A percentile compares a stretch with the other conserved stretches of the same genome.
Evolutionary conservation across 2,113 vertebrate species (phyloP).

Genomic region (Morone chrysops): DNA sequence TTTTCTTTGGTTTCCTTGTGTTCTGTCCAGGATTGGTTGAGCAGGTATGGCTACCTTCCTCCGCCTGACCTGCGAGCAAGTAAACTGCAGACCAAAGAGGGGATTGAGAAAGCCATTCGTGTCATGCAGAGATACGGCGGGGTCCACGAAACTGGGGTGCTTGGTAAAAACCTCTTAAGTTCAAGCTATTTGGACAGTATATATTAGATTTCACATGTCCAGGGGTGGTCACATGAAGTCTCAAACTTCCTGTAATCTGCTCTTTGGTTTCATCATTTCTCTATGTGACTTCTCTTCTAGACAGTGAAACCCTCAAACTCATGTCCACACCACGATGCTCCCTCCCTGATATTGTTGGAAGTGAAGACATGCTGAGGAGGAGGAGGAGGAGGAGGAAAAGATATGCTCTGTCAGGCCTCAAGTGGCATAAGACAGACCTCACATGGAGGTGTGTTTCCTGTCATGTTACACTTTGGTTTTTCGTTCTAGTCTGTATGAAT

Average conservation of each 20-base stretch:
- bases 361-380: conserved; percentile 82
- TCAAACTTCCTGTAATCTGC: conserved; percentile 4
- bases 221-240: background rate
- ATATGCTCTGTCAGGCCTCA: conserved; percentile 84
- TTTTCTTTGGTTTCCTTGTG: conserved; percentile 2
- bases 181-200: background rate
- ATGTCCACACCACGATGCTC: conserved; percentile 91
- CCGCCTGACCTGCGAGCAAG: conserved; percentile 85
- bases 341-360: conserved; percentile 88
- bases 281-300: conserved; percentile 71
- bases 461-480: conserved; percentile 14
- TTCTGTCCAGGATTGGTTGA: conserved; percentile 88
- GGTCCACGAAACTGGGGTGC: conserved; percentile 82
- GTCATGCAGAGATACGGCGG: conserved; percentile 91
- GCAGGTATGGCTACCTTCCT: conserved; percentile 91
- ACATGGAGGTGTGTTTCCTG: conserved; percentile 86
- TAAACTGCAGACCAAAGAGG: conserved; percentile 85
- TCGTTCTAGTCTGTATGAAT: conserved; percentile 21
- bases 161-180: conserved; percentile 82
- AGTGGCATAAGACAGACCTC: conserved; percentile 86
- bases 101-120: conserved; percentile 84
- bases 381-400: conserved; percentile 81
- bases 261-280: background rate
- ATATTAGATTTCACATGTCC: background rate
- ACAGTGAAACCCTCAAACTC: conserved; percentile 81